phyloP scores from a whole-genome alignment of 2,797 vertebrate species.

The Chelmon rostratus region DNA sequence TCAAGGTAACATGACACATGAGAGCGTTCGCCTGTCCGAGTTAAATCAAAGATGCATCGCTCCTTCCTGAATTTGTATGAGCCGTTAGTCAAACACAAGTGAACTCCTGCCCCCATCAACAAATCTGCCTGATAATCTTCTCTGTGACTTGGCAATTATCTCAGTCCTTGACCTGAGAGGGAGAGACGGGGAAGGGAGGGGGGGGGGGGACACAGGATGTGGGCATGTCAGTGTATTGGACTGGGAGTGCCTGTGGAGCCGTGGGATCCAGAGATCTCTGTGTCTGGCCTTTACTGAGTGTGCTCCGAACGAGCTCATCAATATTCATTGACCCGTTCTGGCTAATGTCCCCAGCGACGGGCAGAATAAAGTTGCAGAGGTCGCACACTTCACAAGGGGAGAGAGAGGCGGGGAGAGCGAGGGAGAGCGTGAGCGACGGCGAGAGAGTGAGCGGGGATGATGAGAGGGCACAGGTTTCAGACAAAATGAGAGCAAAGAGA shows the following conservation, averaged over 20 bases:
- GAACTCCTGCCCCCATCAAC: slow-evolving; percentile 69
- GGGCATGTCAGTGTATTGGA: slow-evolving; percentile 62
- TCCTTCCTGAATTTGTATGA: slow-evolving; percentile 53
- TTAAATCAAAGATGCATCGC: slow-evolving; percentile 39
- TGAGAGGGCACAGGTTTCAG: slow-evolving; percentile 62
- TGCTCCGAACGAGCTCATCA: slow-evolving; percentile 81
- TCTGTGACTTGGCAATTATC: slow-evolving; percentile 71
- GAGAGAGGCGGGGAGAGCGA: slow-evolving; percentile 35
- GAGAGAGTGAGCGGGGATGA: slow-evolving; percentile 50
- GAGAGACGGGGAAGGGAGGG: not conserved
- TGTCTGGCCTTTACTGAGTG: slow-evolving; percentile 80
- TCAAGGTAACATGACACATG: slow-evolving; percentile 25
- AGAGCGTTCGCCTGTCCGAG: slow-evolving; percentile 24
- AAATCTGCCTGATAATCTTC: slow-evolving; percentile 70
- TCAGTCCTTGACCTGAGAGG: slow-evolving; percentile 72
- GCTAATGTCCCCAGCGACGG: slow-evolving; percentile 77
- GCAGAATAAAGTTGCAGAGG: slow-evolving; percentile 83
- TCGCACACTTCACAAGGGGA: slow-evolving; percentile 73
- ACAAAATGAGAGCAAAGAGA: slow-evolving; percentile 67
- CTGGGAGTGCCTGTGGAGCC: slow-evolving; percentile 60
- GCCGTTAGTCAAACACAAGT: slow-evolving; percentile 51
- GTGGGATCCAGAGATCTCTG: slow-evolving; percentile 66
- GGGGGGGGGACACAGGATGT: slow-evolving; percentile 39
- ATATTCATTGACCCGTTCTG: slow-evolving; percentile 84
- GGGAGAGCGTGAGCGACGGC: slow-evolving; percentile 49